These are phyloP conservation scores for Marisa cornuarietis DNA, from an alignment of 1,140 invertebrate species.

Conservation along the genomic window DNA sequence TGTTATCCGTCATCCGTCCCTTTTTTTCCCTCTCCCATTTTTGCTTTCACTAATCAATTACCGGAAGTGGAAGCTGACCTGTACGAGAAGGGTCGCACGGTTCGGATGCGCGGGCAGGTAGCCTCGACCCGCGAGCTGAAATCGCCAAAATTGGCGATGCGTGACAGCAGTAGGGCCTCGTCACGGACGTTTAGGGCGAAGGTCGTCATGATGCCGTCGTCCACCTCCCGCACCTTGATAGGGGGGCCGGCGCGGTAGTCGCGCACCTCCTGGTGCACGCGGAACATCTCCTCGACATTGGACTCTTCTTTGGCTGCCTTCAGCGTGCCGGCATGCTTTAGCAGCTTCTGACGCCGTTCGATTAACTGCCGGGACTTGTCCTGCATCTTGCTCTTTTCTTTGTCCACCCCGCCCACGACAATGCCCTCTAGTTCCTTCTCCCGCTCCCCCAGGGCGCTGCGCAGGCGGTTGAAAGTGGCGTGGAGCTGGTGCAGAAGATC, in stretches of 20 bases:
- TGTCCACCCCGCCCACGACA: constrained; percentile 37
- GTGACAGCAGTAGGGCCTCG: constrained; percentile 35
- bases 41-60: not conserved
- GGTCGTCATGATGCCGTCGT: constrained; percentile 47
- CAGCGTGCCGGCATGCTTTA: constrained; percentile 31
- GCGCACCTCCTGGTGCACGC: constrained; percentile 36
- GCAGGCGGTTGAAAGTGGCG: constrained; percentile 38
- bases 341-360: constrained; percentile 23
- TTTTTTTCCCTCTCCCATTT: too few species aligned
- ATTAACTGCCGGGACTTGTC: constrained; percentile 42
- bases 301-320: constrained; percentile 37
- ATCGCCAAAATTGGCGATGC: constrained; percentile 46
- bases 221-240: constrained; percentile 40
- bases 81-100: constrained; percentile 9
- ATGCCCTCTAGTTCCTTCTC: constrained; percentile 44
- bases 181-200: constrained; percentile 44
- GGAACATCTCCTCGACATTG: constrained; percentile 48
- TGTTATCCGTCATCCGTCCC: too few species aligned
- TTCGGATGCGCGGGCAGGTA: constrained; percentile 19
- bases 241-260: constrained; percentile 34
- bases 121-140: constrained; percentile 39
- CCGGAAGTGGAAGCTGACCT: not conserved
- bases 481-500: constrained; percentile 38
- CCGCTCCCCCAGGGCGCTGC: constrained; percentile 38
- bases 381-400: constrained; percentile 41